phyloP scores from a whole-genome alignment of 1,140 invertebrate genomes.

The Harpegnathos saltator region DNA sequence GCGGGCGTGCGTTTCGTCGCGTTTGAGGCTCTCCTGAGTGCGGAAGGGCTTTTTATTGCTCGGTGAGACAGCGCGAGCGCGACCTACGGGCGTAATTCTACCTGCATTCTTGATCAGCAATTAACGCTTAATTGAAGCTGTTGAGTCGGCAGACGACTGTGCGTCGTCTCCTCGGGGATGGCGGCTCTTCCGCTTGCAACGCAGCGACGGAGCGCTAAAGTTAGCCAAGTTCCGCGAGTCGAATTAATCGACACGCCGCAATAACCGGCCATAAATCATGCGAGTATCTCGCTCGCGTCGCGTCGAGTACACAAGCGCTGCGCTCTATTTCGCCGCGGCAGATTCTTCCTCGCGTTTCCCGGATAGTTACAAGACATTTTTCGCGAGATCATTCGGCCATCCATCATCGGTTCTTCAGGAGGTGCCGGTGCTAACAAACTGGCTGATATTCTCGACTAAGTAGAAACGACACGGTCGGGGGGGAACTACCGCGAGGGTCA shows the following conservation, averaged over 20 bases:
- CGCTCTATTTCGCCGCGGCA: neutral
- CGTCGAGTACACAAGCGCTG: neutral
- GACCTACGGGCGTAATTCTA: neutral
- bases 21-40: neutral
- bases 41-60: neutral
- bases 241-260: neutral
- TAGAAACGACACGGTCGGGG: neutral
- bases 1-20: neutral
- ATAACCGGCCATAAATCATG: neutral
- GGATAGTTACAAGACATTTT: neutral
- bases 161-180: neutral
- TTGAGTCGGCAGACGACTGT: neutral
- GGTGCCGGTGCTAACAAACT: too few species aligned
- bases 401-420: too few species aligned
- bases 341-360: neutral
- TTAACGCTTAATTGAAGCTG: neutral
- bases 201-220: slow-evolving; percentile 9
- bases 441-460: neutral
- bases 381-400: neutral
- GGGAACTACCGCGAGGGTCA: too few species aligned
- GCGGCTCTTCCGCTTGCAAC: neutral
- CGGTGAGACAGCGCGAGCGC: neutral
- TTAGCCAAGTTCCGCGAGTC: neutral
- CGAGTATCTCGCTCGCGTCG: neutral
- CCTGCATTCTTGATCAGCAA: neutral